A percentile compares a stretch with the other conserved stretches of the same genome.
These are phyloP conservation scores for Pelecanoides urinatrix DNA, from an alignment of 2,113 vertebrate species.

Conservation along the genomic window DNA sequence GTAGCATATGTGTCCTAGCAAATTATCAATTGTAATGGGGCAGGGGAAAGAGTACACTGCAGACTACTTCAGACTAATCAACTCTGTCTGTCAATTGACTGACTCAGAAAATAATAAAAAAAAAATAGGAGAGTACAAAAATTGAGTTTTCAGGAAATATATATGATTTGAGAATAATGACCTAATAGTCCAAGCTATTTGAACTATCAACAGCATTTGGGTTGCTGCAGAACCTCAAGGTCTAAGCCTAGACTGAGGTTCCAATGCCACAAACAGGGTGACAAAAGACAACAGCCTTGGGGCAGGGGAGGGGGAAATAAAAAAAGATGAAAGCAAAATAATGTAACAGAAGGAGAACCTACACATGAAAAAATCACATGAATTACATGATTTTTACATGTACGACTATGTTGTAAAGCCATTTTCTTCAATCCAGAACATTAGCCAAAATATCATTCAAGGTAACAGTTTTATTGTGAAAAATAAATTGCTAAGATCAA, in stretches of 20 bases:
- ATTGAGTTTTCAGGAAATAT: background rate
- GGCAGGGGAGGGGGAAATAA: background rate
- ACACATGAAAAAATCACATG: background rate
- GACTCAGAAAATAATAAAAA: background rate
- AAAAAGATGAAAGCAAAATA: background rate
- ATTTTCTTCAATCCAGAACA: background rate
- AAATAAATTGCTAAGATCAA: background rate
- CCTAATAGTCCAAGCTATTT: background rate
- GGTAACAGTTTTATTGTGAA: background rate
- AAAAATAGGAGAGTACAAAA: background rate
- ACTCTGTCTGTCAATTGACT: background rate
- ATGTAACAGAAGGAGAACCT: background rate
- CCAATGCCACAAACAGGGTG: background rate
- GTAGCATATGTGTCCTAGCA: background rate
- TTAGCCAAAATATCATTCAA: background rate
- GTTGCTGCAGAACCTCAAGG: rapidly evolving
- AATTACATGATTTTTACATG: background rate
- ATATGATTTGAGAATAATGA: background rate
- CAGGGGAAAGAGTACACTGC: background rate
- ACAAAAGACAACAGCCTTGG: background rate
- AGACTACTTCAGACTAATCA: background rate
- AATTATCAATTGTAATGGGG: background rate
- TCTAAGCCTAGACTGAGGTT: background rate
- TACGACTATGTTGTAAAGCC: background rate
- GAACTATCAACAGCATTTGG: background rate